phyloP scores from a whole-genome alignment of 2,113 vertebrate species.

The Cisticola juncidis region DNA sequence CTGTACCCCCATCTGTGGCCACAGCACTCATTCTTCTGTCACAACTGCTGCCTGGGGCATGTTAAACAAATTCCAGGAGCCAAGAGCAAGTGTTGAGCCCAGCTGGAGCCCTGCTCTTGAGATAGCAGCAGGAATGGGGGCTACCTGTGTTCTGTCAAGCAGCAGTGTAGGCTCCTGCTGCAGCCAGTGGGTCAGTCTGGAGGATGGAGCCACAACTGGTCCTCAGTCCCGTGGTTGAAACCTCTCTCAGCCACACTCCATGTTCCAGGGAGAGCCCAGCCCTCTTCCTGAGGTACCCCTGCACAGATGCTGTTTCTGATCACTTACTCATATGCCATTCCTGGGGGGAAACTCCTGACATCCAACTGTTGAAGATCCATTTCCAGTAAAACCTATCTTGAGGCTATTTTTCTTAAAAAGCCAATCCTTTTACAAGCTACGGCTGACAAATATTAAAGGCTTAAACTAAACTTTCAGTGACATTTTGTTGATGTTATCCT shows the following conservation, averaged over 20 bases:
- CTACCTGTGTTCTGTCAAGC: neutral
- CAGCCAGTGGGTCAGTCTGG: neutral
- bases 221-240: neutral
- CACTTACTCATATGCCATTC: neutral
- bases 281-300: neutral
- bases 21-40: neutral
- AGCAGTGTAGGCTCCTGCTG: neutral
- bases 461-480: conserved; percentile 47
- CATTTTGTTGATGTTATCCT: conserved; percentile 43
- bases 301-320: neutral
- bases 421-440: conserved; percentile 34
- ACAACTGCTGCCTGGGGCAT: rapidly evolving
- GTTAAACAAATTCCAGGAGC: neutral
- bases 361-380: neutral
- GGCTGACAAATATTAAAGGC: conserved; percentile 51
- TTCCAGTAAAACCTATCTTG: conserved; percentile 30
- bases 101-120: neutral
- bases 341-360: neutral
- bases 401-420: conserved; percentile 50
- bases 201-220: neutral
- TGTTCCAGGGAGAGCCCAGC: neutral
- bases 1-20: neutral
- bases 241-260: too few relatives aligned
- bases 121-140: neutral
- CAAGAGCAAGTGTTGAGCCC: neutral